phyloP scores from a whole-genome alignment of 2,113 vertebrate species.

The Carollia perspicillata region DNA sequence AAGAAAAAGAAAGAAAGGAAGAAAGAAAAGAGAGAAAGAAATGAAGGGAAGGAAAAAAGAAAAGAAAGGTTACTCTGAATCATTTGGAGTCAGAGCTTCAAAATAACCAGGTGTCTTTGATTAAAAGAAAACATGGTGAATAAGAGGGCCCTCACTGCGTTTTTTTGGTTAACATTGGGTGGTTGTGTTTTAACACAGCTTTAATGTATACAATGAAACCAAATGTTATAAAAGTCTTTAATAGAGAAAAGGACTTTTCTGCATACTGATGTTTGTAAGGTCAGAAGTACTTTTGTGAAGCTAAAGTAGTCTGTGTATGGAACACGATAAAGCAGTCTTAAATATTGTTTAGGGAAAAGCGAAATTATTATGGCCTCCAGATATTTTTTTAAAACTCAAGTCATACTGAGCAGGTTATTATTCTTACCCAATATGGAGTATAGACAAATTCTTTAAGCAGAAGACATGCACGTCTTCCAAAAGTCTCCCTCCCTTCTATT shows the following conservation, averaged over 20 bases:
- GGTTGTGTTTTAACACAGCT: conserved; percentile 65
- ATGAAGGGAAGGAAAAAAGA: not conserved
- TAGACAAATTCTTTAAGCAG: conserved; percentile 26
- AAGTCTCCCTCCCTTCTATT: not conserved
- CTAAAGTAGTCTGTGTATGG: conserved; percentile 3
- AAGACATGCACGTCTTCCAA: not conserved
- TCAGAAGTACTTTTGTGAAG: conserved; percentile 62
- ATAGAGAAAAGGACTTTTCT: conserved; percentile 14
- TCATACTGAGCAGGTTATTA: conserved; percentile 57
- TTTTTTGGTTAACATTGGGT: conserved; percentile 67
- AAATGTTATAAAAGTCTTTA: conserved; percentile 48
- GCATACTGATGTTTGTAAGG: conserved; percentile 26
- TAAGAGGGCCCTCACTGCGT: conserved; percentile 46
- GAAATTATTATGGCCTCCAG: conserved; percentile 50
- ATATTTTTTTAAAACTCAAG: conserved; percentile 63
- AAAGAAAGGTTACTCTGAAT: conserved; percentile 24
- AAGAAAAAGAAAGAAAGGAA: too few relatives aligned
- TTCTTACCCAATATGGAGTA: conserved; percentile 40
- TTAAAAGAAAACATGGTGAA: conserved; percentile 72
- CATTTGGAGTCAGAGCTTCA: conserved; percentile 26
- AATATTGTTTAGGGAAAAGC: conserved; percentile 52
- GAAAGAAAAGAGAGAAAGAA: too few relatives aligned
- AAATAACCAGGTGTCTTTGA: conserved; percentile 73
- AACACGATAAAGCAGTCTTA: conserved; percentile 54
- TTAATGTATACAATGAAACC: conserved; percentile 55